Percentiles rank a stretch among this genome's conserved stretches.
These are phyloP conservation scores for Drosophila arawakana DNA, from an alignment of 1,140 invertebrate genomes.

Conservation along the genomic window DNA sequence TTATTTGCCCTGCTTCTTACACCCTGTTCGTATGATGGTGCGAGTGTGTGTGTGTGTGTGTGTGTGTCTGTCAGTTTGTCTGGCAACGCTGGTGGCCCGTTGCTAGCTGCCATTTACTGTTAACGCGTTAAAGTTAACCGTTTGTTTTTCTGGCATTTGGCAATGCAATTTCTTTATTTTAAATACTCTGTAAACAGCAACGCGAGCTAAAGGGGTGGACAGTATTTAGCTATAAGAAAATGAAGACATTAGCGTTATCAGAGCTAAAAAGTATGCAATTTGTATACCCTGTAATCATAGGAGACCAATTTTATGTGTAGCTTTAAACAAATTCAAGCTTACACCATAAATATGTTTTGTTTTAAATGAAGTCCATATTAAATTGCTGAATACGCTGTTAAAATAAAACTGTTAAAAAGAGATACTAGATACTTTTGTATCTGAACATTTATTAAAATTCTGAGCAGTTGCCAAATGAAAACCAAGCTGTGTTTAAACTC, in stretches of 20 bases:
- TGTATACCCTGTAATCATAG: no score
- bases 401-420: no score
- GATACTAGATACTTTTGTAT: no score
- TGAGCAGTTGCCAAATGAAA: no score
- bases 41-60: slow-evolving; percentile 24
- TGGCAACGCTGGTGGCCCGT: slow-evolving; percentile 54
- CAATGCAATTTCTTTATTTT: slow-evolving; percentile 51
- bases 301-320: no score
- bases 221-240: not conserved
- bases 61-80: slow-evolving; percentile 29
- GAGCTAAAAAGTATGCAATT: no score
- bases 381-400: no score
- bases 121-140: slow-evolving; percentile 61
- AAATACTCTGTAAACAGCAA: slow-evolving; percentile 14
- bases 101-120: slow-evolving; percentile 53
- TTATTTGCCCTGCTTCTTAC: slow-evolving; percentile 45
- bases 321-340: no score
- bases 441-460: no score
- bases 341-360: no score
- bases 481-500: not conserved
- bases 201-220: not conserved
- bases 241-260: not conserved
- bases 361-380: no score
- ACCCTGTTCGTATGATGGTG: not conserved
- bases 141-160: slow-evolving; percentile 62